Percentiles rank a stretch among this genome's conserved stretches.
Conservation (phyloP, 2,797 vertebrate species). For the Sebastolobus altivelis region DNA sequence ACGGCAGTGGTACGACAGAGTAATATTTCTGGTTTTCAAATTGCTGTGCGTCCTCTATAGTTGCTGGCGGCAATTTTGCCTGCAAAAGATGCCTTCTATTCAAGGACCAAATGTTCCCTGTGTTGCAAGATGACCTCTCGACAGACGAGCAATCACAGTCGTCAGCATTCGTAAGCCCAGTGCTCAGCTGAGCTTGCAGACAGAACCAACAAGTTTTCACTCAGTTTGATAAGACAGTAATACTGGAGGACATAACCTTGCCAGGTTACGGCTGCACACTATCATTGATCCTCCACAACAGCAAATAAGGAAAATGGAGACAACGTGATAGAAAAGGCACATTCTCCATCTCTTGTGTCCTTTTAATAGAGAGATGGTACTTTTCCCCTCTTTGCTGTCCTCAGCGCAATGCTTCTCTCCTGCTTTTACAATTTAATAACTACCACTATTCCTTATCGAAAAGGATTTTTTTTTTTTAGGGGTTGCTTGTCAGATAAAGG, state of each 20-base stretch:
- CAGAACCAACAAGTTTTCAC: slow-evolving; percentile 73
- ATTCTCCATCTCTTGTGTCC: slow-evolving; percentile 69
- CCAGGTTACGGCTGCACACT: slow-evolving; percentile 67
- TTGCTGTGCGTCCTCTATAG: slow-evolving; percentile 37
- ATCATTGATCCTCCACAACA: slow-evolving; percentile 73
- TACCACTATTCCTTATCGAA: slow-evolving; percentile 75
- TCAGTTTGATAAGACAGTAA: slow-evolving; percentile 79
- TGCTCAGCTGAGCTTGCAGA: slow-evolving; percentile 67
- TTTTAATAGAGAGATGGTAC: slow-evolving; percentile 69
- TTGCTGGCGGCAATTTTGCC: slow-evolving; percentile 37
- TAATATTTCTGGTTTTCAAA: slow-evolving; percentile 49
- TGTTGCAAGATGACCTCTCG: slow-evolving; percentile 72
- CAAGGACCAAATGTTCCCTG: slow-evolving; percentile 69
- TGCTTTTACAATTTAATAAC: slow-evolving; percentile 81
- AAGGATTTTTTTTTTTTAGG: slow-evolving; percentile 52
- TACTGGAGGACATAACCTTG: slow-evolving; percentile 78
- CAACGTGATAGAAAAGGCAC: slow-evolving; percentile 63
- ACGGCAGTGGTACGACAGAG: slow-evolving; percentile 7
- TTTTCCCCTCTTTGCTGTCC: slow-evolving; percentile 54
- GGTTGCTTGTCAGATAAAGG: slow-evolving; percentile 81
- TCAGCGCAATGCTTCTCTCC: slow-evolving; percentile 57
- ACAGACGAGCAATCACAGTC: slow-evolving; percentile 73
- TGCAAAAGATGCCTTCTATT: slow-evolving; percentile 54
- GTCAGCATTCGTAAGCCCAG: slow-evolving; percentile 71
- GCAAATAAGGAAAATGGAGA: slow-evolving; percentile 73